Conservation (phyloP, 1,140 invertebrate species). For the Sesamia nonagrioides region DNA sequence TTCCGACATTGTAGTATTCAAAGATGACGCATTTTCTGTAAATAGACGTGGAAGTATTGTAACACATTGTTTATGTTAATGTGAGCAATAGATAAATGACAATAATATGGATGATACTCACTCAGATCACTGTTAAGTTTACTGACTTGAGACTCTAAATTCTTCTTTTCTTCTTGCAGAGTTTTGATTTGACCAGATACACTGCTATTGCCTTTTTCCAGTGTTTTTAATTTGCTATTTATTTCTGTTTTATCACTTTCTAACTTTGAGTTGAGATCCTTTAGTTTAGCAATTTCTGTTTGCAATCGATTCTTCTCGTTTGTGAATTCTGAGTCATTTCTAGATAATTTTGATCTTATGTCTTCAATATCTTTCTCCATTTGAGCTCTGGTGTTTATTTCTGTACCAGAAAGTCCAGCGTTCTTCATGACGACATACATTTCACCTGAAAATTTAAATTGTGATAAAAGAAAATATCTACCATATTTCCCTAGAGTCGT, state of each 20-base stretch:
- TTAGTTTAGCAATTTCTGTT: conserved; percentile 86
- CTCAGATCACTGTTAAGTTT: conserved; percentile 88
- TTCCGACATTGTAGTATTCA: conserved; percentile 86
- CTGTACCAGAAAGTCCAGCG: conserved; percentile 87
- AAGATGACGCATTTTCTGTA: conserved; percentile 81
- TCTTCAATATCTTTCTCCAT: conserved; percentile 86
- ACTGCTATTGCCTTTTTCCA: conserved; percentile 78
- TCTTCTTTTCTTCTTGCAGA: conserved; percentile 87
- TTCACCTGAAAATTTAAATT: conserved; percentile 87
- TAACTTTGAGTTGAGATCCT: conserved; percentile 82
- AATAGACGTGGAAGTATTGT: conserved; percentile 37
- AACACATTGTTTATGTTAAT: no score
- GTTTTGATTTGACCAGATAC: conserved; percentile 75
- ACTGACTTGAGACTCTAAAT: conserved; percentile 87
- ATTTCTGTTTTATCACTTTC: conserved; percentile 81
- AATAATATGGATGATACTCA: conserved; percentile 63
- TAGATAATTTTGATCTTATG: conserved; percentile 83
- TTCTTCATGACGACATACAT: conserved; percentile 89
- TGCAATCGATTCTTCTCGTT: conserved; percentile 87
- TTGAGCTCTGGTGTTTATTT: conserved; percentile 78
- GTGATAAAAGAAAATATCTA: not conserved
- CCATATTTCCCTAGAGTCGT: no score
- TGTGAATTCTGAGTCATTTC: conserved; percentile 83
- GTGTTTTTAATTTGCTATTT: conserved; percentile 86
- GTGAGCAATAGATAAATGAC: not conserved